phyloP scores from a whole-genome alignment of 2,797 vertebrate species.

The Scolopax rusticola region DNA sequence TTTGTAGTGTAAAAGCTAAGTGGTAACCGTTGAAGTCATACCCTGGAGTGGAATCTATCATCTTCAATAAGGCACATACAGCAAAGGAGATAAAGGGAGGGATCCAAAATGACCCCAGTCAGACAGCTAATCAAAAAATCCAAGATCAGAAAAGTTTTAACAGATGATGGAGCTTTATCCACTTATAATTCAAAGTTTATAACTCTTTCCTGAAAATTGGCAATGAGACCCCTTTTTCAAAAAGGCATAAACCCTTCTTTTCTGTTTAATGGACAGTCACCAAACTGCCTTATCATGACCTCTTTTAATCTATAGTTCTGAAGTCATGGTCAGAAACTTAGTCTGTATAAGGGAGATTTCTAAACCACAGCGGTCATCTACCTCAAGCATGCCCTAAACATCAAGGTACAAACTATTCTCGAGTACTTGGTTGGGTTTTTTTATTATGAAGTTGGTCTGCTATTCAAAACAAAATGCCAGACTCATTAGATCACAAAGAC shows the following conservation, averaged over 20 bases:
- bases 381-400: neutral
- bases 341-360: neutral
- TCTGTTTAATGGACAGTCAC: neutral
- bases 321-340: neutral
- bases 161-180: neutral
- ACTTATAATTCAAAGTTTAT: neutral
- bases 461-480: neutral
- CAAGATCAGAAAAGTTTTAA: neutral
- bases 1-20: neutral
- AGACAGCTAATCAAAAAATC: neutral
- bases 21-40: neutral
- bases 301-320: neutral
- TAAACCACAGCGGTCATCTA: neutral
- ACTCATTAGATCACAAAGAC: neutral
- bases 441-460: neutral
- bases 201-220: neutral
- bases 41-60: neutral
- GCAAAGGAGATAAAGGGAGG: neutral
- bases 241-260: rapidly evolving
- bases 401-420: neutral
- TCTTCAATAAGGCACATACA: rapidly evolving
- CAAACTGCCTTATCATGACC: neutral
- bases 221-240: neutral
- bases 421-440: rapidly evolving
- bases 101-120: neutral